Evolutionary conservation across 1,140 invertebrate genomes (phyloP).

Genomic region (Chymomyza costata): DNA sequence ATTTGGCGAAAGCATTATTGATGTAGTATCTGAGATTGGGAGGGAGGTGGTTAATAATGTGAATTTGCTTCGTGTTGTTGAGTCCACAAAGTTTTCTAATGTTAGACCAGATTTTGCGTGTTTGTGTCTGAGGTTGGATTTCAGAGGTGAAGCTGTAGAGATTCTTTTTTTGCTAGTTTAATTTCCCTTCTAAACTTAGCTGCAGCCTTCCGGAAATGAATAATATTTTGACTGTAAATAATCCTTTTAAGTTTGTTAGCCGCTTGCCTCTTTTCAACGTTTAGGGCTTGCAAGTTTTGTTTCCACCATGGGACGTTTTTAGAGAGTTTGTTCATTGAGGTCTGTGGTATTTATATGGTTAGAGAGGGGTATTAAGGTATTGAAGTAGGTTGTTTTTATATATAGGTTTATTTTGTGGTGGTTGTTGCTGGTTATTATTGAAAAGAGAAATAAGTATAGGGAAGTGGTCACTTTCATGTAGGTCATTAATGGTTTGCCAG

Average conservation of each 20-base stretch:
- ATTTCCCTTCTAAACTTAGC: no score
- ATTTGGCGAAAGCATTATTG: neutral
- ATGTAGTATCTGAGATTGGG: neutral
- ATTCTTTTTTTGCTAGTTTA: no score
- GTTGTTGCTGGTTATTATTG: neutral
- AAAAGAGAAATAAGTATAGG: conserved; percentile 5
- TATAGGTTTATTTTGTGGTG: conserved; percentile 1
- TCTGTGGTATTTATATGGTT: conserved; percentile 17
- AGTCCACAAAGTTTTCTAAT: conserved; percentile 6
- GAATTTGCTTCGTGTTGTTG: neutral
- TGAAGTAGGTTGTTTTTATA: conserved; percentile 9
- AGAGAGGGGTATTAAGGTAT: neutral
- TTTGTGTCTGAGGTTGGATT: no score
- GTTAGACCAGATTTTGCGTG: conserved; percentile 6
- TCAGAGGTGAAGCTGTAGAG: neutral
- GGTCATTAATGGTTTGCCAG: conserved; percentile 4
- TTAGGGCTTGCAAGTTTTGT: conserved; percentile 1
- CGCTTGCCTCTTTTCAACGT: conserved; percentile 1
- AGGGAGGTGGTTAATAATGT: conserved; percentile 2
- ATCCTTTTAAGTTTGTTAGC: conserved; percentile 2
- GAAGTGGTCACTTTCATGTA: conserved; percentile 13
- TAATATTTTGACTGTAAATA: no score
- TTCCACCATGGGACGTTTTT: conserved; percentile 20
- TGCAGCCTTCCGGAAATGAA: no score
- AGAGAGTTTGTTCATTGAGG: neutral